Evolutionary conservation across 1,140 invertebrate genomes (phyloP).

Genomic region (Aporrectodea caliginosa): DNA sequence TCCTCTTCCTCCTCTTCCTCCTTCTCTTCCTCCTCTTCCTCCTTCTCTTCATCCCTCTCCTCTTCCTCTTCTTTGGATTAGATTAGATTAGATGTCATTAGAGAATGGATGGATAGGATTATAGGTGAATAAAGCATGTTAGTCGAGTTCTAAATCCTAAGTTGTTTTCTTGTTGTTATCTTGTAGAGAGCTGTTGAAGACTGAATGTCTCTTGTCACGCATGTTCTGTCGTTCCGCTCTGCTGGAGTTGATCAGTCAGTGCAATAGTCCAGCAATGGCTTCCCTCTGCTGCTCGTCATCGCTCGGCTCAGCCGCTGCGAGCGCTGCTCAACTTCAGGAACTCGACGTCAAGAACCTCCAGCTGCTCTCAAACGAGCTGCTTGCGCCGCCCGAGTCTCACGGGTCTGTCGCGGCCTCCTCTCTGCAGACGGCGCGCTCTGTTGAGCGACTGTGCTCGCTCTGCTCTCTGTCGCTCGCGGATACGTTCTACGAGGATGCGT

Average conservation of each 20-base stretch:
- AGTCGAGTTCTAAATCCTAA: neutral
- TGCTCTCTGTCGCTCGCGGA: conserved; percentile 43
- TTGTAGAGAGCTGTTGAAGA: conserved; percentile 47
- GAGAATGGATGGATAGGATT: neutral
- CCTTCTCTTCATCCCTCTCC: no score
- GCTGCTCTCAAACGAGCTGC: conserved; percentile 50
- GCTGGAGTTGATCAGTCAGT: conserved; percentile 51
- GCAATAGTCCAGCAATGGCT: conserved; percentile 51
- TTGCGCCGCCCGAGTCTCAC: conserved; percentile 45
- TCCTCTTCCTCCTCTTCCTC: no score
- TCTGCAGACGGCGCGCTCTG: conserved; percentile 31
- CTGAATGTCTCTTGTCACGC: conserved; percentile 45
- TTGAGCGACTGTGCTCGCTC: conserved; percentile 40
- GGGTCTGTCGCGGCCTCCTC: conserved; percentile 34
- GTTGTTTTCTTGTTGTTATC: no score
- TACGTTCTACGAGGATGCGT: conserved; percentile 44
- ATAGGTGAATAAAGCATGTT: neutral
- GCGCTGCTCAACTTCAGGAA: conserved; percentile 51
- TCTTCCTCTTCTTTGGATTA: no score
- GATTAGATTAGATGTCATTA: no score
- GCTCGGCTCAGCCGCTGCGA: conserved; percentile 45
- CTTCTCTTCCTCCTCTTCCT: no score
- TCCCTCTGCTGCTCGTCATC: conserved; percentile 40
- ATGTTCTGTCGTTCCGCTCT: conserved; percentile 52
- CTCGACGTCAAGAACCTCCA: conserved; percentile 56